Percentiles rank a stretch among this genome's conserved stretches.
Evolutionary conservation across 2,797 vertebrate species (phyloP).

Genomic region (Artibeus jamaicensis): DNA sequence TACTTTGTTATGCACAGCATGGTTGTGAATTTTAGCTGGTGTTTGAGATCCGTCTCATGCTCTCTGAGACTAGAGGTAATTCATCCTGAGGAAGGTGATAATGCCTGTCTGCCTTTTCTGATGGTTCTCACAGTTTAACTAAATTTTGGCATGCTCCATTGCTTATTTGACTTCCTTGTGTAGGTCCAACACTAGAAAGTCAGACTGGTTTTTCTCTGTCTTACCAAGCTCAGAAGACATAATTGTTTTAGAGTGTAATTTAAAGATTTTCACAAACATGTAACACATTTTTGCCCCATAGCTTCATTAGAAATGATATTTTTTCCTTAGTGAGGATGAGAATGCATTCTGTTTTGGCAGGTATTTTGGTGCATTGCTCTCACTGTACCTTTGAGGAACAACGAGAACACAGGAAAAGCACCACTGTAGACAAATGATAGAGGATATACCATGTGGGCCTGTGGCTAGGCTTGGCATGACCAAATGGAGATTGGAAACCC

Average conservation of each 20-base stretch:
- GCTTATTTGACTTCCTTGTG: not conserved
- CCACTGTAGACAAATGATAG: not conserved
- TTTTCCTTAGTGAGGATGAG: slow-evolving; percentile 13
- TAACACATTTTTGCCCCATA: not conserved
- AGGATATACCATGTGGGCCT: not conserved
- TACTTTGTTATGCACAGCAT: not conserved
- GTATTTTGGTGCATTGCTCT: slow-evolving; percentile 36
- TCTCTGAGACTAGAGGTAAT: not conserved
- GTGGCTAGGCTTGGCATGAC: not conserved
- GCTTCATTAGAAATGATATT: not conserved
- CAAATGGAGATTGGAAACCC: not conserved
- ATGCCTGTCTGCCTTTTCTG: not conserved
- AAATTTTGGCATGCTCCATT: not conserved
- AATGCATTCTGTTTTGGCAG: slow-evolving; percentile 41
- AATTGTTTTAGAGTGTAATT: slow-evolving; percentile 32
- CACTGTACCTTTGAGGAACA: not conserved
- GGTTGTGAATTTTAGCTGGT: not conserved
- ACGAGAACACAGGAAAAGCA: not conserved
- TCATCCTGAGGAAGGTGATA: not conserved
- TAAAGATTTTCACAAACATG: slow-evolving; percentile 48
- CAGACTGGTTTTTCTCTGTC: not conserved
- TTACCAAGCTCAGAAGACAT: not conserved
- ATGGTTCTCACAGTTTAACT: not conserved
- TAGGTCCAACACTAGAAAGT: not conserved
- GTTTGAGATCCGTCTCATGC: not conserved